Conservation (phyloP, 2,113 vertebrate species). For the Tragulus kanchil region DNA sequence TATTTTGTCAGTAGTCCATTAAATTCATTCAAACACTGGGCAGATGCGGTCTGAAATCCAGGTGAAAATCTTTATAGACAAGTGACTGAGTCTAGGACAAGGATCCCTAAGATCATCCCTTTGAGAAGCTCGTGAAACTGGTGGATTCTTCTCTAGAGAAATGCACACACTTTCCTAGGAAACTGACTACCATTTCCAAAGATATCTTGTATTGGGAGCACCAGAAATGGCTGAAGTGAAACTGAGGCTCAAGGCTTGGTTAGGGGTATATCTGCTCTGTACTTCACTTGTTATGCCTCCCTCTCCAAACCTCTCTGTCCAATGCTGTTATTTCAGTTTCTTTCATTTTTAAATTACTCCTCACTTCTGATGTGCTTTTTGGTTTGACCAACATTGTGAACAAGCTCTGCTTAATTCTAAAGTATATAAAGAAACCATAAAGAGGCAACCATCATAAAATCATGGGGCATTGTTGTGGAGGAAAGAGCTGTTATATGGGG, state of each 20-base stretch:
- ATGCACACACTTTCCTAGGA: background rate
- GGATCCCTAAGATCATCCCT: background rate
- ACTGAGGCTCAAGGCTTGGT: background rate
- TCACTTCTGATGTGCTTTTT: background rate
- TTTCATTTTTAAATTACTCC: background rate
- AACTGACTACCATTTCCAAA: slow-evolving; percentile 5
- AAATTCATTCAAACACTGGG: background rate
- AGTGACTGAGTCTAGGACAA: background rate
- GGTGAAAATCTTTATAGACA: background rate
- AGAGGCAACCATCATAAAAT: background rate
- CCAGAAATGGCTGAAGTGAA: background rate
- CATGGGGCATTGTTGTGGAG: background rate
- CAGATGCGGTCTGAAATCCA: background rate
- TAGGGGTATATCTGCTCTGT: no score
- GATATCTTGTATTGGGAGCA: background rate
- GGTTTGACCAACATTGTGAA: background rate
- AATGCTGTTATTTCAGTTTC: background rate
- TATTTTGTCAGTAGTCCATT: background rate
- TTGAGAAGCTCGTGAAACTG: background rate
- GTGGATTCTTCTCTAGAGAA: background rate
- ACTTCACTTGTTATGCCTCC: background rate
- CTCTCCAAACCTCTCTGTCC: background rate
- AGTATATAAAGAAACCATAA: background rate
- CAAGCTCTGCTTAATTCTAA: background rate
- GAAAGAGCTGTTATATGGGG: background rate